phyloP scores from a whole-genome alignment of 2,888 invertebrate genomes.

The Lasioglossum calceatum region DNA sequence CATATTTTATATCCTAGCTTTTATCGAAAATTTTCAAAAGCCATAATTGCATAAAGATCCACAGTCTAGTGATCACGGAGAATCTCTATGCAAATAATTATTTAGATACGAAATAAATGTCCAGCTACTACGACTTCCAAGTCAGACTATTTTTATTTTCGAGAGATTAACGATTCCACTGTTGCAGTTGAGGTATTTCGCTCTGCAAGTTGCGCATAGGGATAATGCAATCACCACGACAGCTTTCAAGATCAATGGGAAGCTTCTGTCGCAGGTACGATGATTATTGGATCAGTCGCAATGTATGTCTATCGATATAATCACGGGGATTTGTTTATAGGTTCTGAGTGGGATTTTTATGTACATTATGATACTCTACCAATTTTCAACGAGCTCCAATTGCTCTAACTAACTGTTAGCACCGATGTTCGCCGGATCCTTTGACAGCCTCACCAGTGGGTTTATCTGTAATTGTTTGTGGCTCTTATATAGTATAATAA shows the following conservation, averaged over 20 bases:
- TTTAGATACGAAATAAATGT: too few species aligned
- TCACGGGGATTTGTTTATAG: conserved; percentile 61
- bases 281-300: background rate
- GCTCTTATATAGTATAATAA: too few species aligned
- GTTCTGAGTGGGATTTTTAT: conserved; percentile 75
- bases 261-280: background rate
- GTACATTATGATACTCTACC: conserved; percentile 77
- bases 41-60: too few species aligned
- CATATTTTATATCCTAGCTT: too few species aligned
- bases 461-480: too few species aligned
- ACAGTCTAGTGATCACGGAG: background rate
- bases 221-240: background rate
- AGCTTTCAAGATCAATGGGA: background rate
- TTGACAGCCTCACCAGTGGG: background rate
- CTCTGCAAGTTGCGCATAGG: background rate
- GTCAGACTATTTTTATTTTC: too few species aligned
- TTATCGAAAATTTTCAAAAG: too few species aligned
- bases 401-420: background rate
- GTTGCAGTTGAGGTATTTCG: background rate
- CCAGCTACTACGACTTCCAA: too few species aligned
- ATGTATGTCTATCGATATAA: background rate
- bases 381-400: conserved; percentile 60
- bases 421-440: background rate
- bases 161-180: background rate
- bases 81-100: too few species aligned